Percentiles rank a stretch among this genome's conserved stretches.
These are phyloP conservation scores for Polypterus senegalus DNA, from an alignment of 2,113 vertebrate genomes.

Conservation along the genomic window DNA sequence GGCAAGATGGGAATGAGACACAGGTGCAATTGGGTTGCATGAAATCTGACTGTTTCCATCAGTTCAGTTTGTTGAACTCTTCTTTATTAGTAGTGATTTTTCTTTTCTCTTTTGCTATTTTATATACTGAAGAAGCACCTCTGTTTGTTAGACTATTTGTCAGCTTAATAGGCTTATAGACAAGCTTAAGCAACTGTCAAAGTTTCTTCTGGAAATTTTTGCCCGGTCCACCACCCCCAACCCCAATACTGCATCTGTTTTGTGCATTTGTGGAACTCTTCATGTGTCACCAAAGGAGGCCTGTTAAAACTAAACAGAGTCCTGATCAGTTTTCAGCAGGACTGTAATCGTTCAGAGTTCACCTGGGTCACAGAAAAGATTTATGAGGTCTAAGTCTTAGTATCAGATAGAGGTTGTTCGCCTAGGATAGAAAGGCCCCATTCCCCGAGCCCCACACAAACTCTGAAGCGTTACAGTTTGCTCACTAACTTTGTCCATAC, in stretches of 20 bases:
- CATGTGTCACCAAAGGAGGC: slow-evolving; percentile 52
- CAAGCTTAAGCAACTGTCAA: slow-evolving; percentile 76
- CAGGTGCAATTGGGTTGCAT: slow-evolving; percentile 26
- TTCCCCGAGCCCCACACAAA: slow-evolving; percentile 31
- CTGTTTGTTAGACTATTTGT: slow-evolving; percentile 46
- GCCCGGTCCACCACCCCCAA: slow-evolving; percentile 54
- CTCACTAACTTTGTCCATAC: slow-evolving; percentile 38
- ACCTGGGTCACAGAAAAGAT: slow-evolving; percentile 64
- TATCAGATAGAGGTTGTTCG: slow-evolving; percentile 49
- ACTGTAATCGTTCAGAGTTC: slow-evolving; percentile 53
- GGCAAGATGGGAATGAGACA: slow-evolving; percentile 40
- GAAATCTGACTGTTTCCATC: no score
- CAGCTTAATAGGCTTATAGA: slow-evolving; percentile 69
- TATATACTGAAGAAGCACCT: no score
- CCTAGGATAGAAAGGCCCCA: slow-evolving; percentile 31
- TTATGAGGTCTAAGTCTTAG: slow-evolving; percentile 51
- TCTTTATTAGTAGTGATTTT: no score
- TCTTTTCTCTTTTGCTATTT: no score
- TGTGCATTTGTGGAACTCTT: slow-evolving; percentile 58
- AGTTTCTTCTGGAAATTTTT: slow-evolving; percentile 72
- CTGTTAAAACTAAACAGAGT: slow-evolving; percentile 60
- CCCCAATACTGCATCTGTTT: slow-evolving; percentile 59
- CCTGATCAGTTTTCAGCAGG: slow-evolving; percentile 63
- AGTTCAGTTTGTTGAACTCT: no score
- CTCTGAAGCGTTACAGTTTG: slow-evolving; percentile 9